These are phyloP conservation scores for Corvus moneduloides DNA, from an alignment of 2,113 vertebrate species.

Conservation along the genomic window DNA sequence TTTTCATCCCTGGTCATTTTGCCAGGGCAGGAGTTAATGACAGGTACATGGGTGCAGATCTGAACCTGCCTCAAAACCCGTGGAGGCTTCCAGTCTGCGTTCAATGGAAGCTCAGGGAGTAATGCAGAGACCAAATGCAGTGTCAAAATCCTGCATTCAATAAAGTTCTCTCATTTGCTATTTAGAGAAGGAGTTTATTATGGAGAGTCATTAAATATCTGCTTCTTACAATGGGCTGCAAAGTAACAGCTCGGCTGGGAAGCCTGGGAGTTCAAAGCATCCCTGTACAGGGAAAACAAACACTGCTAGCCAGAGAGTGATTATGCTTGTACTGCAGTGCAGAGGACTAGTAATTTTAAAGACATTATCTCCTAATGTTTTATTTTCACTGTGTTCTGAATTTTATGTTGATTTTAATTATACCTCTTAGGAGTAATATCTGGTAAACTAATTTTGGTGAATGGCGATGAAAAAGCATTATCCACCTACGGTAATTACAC, in stretches of 20 bases:
- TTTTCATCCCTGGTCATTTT: not conserved
- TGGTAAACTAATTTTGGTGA: constrained; percentile 33
- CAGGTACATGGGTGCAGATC: not conserved
- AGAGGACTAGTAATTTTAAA: constrained; percentile 35
- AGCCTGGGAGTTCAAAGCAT: constrained; percentile 1
- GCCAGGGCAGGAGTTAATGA: not conserved
- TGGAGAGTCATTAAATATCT: not conserved
- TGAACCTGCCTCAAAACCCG: not conserved
- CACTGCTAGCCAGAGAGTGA: not conserved
- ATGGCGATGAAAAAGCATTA: constrained; percentile 30
- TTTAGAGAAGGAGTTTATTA: not conserved
- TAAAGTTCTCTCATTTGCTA: not conserved
- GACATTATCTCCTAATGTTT: constrained; percentile 54
- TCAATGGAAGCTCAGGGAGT: not conserved
- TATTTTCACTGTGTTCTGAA: constrained; percentile 39
- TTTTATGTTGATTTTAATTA: constrained; percentile 68
- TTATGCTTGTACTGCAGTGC: not conserved
- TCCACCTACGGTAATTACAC: constrained; percentile 53
- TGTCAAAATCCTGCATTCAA: not conserved
- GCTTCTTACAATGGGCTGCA: constrained; percentile 13
- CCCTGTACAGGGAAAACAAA: not conserved
- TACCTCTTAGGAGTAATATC: constrained; percentile 68
- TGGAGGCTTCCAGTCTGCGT: not conserved
- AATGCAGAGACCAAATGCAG: fast-evolving
- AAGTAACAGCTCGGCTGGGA: constrained; percentile 7